phyloP scores from a whole-genome alignment of 2,797 vertebrate genomes.

The Sebastes kiyomatsui region DNA sequence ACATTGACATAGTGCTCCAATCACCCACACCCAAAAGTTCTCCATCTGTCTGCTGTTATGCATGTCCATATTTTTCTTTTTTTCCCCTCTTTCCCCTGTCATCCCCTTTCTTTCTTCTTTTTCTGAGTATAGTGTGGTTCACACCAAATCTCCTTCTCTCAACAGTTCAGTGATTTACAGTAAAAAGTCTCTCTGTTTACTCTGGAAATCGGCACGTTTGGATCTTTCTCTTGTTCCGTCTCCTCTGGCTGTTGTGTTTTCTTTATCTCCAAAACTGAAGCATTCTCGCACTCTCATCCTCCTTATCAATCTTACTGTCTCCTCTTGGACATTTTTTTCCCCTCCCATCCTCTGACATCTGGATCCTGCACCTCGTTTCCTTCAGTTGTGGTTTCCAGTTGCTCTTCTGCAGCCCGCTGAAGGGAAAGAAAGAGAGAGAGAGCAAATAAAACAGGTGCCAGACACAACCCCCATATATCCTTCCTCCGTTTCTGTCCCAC shows the following conservation, averaged over 20 bases:
- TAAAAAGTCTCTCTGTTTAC: slow-evolving; percentile 49
- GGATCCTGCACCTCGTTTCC: slow-evolving; percentile 26
- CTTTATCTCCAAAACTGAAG: slow-evolving; percentile 23
- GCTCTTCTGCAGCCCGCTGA: slow-evolving; percentile 11
- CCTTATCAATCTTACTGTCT: slow-evolving; percentile 29
- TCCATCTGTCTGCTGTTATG: slow-evolving; percentile 50
- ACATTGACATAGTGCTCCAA: background rate
- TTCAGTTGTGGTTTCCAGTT: slow-evolving; percentile 42
- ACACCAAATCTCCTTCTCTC: background rate
- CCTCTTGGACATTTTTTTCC: background rate
- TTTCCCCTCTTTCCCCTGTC: background rate
- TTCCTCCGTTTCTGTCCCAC: slow-evolving; percentile 1
- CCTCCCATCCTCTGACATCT: slow-evolving; percentile 22
- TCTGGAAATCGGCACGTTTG: slow-evolving; percentile 23
- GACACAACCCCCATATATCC: slow-evolving; percentile 26
- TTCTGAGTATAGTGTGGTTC: slow-evolving; percentile 1
- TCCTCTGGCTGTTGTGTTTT: slow-evolving; percentile 8
- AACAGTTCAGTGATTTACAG: slow-evolving; percentile 43
- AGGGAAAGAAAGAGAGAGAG: background rate
- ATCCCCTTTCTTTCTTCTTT: slow-evolving; percentile 1
- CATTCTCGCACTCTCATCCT: background rate
- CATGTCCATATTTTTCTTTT: slow-evolving; percentile 15
- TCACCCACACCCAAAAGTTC: background rate
- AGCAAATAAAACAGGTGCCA: slow-evolving; percentile 48
- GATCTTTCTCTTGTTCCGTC: background rate